Evolutionary conservation across 2,797 vertebrate genomes (phyloP).

Genomic region (Artibeus lituratus): DNA sequence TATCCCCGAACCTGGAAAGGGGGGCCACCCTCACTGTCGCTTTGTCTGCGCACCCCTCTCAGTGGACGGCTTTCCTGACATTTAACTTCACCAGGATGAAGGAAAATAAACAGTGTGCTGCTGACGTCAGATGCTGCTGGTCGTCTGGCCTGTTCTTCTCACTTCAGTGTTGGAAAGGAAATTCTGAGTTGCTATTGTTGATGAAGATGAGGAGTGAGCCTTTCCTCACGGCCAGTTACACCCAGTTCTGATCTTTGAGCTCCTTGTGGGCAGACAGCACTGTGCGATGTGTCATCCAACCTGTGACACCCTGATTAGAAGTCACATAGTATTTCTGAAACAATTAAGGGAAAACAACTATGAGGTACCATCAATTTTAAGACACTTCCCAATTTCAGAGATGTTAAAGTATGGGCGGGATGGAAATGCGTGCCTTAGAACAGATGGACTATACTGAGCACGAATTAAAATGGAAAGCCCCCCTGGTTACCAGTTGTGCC

Average conservation of each 20-base stretch:
- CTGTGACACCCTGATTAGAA: not conserved
- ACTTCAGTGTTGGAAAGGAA: not conserved
- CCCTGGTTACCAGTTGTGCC: fast-evolving
- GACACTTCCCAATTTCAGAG: not conserved
- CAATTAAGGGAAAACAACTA: not conserved
- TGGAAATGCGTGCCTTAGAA: not conserved
- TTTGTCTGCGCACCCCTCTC: not conserved
- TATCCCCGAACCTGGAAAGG: not conserved
- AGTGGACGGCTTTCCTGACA: not conserved
- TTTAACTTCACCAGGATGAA: constrained; percentile 51
- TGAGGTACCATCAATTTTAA: not conserved
- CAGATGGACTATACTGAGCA: not conserved
- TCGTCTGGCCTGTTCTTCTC: not conserved
- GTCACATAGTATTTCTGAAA: not conserved
- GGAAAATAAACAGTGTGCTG: not conserved
- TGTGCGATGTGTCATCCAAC: not conserved
- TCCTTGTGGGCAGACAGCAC: not conserved
- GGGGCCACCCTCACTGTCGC: not conserved
- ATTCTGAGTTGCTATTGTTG: not conserved
- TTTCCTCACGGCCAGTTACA: not conserved
- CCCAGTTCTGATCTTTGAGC: not conserved
- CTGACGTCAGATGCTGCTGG: not conserved
- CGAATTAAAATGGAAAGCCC: not conserved
- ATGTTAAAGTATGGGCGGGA: not conserved
- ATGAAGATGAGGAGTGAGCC: not conserved